Evolutionary conservation across 2,113 vertebrate species (phyloP).

Genomic region (Centrocercus urophasianus): DNA sequence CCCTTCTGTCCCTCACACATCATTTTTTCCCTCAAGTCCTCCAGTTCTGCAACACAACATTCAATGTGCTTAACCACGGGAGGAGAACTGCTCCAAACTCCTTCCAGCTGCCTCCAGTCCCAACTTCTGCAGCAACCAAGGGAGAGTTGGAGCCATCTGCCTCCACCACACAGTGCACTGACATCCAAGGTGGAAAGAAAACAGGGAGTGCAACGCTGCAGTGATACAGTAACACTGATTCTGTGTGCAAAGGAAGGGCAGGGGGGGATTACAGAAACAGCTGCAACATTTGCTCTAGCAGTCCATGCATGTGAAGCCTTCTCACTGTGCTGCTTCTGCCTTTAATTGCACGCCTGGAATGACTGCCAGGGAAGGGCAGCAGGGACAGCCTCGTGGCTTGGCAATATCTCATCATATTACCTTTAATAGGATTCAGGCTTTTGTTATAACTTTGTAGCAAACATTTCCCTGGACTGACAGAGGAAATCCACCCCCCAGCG

Average conservation of each 20-base stretch:
- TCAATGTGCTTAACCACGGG: fast-evolving
- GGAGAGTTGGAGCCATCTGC: neutral
- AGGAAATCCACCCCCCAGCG: neutral
- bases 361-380: neutral
- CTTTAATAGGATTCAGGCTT: neutral
- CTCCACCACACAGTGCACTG: fast-evolving
- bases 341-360: neutral
- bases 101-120: neutral
- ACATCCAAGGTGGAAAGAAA: neutral
- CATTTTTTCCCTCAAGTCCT: neutral
- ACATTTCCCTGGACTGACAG: neutral
- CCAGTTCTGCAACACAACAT: neutral
- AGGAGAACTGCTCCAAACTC: neutral
- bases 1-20: neutral
- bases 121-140: neutral
- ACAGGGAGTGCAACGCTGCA: fast-evolving
- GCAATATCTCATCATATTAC: neutral
- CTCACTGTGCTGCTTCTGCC: neutral
- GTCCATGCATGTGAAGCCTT: neutral
- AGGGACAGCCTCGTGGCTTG: neutral
- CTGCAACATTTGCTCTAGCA: neutral
- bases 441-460: neutral
- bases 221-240: neutral
- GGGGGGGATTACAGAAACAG: neutral
- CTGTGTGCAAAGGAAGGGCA: neutral